Conservation (phyloP, 2,888 invertebrate genomes). For the Pristionchus exspectatus region DNA sequence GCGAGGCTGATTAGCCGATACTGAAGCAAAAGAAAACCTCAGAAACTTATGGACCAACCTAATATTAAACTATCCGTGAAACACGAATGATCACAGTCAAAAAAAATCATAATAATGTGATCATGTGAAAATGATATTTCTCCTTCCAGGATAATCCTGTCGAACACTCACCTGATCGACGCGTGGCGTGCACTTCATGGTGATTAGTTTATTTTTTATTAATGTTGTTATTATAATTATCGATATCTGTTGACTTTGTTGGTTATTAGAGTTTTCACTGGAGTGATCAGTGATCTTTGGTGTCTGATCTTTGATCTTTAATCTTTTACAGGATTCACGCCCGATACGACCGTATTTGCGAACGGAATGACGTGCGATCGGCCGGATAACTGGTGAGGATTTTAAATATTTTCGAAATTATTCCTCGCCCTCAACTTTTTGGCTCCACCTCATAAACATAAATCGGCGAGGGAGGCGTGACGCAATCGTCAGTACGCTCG, state of each 20-base stretch:
- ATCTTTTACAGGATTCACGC: not conserved
- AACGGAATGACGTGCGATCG: constrained; percentile 87
- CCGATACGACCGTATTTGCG: constrained; percentile 59
- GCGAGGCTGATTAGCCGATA: too few relatives aligned
- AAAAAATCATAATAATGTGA: too few relatives aligned
- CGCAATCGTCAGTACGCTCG: too few relatives aligned
- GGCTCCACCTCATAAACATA: not conserved
- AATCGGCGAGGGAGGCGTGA: too few relatives aligned
- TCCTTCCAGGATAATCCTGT: constrained; percentile 64
- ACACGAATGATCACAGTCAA: too few relatives aligned
- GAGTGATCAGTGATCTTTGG: not conserved
- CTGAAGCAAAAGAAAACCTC: too few relatives aligned
- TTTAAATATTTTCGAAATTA: not conserved
- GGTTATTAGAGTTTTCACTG: not conserved
- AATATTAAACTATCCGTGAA: not conserved
- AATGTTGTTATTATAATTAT: not conserved
- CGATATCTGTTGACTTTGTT: not conserved
- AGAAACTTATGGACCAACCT: too few relatives aligned
- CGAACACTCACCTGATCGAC: constrained; percentile 73
- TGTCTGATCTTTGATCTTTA: not conserved
- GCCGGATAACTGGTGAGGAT: constrained; percentile 89
- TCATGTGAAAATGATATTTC: not conserved
- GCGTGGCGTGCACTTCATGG: constrained; percentile 72
- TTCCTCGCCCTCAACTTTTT: not conserved
- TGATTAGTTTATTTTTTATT: not conserved